Evolutionary conservation across 2,797 vertebrate genomes (phyloP).

Genomic region (Sebastes steindachneri): DNA sequence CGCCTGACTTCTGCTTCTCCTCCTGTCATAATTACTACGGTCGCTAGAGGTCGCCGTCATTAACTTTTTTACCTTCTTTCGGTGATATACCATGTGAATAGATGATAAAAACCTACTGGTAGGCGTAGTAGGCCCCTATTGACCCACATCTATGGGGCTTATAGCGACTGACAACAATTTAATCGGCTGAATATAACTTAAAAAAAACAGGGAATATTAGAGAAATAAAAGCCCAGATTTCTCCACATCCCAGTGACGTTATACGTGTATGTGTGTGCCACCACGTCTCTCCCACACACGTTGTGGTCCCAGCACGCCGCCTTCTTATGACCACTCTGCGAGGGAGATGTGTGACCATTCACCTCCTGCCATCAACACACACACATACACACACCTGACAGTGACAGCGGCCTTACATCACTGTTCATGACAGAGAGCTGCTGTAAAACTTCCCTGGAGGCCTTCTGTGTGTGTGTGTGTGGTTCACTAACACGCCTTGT

Average conservation of each 20-base stretch:
- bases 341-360: slow-evolving; percentile 43
- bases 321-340: slow-evolving; percentile 21
- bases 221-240: background rate
- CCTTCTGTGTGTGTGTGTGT: slow-evolving; percentile 25
- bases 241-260: background rate
- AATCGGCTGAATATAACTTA: too few species aligned
- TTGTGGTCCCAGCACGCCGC: slow-evolving; percentile 27
- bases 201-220: too few species aligned
- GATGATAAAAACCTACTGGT: too few species aligned
- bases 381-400: slow-evolving; percentile 32
- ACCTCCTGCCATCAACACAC: slow-evolving; percentile 34
- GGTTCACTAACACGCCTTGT: slow-evolving; percentile 50
- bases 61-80: too few species aligned
- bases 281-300: slow-evolving; percentile 53
- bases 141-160: too few species aligned
- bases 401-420: slow-evolving; percentile 42
- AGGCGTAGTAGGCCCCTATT: too few species aligned
- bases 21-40: too few species aligned
- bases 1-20: too few species aligned
- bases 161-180: too few species aligned
- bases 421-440: slow-evolving; percentile 39
- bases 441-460: slow-evolving; percentile 46
- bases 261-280: background rate
- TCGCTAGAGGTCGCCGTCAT: too few species aligned
- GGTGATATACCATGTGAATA: too few species aligned